A percentile compares a stretch with the other conserved stretches of the same genome.
Evolutionary conservation across 2,888 invertebrate genomes (phyloP).

Genomic region (Nomada goodeniana): DNA sequence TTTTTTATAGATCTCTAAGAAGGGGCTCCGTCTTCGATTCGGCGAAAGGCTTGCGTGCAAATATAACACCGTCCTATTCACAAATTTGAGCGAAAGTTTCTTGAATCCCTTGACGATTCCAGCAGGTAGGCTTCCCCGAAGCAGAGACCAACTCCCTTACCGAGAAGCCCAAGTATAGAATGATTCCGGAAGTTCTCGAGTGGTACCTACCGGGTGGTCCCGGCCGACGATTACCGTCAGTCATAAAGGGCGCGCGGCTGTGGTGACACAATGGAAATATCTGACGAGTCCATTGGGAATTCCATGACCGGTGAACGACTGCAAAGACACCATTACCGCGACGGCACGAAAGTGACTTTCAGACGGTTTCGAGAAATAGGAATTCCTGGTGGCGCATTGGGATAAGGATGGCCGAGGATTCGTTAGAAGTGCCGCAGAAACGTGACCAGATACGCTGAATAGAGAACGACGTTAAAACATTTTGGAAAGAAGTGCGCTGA

Average conservation of each 20-base stretch:
- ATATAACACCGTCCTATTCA: conserved; percentile 33
- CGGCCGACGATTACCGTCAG: conserved; percentile 40
- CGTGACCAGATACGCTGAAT: neutral
- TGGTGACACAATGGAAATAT: conserved; percentile 62
- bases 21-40: conserved; percentile 11
- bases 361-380: neutral
- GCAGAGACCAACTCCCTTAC: conserved; percentile 33
- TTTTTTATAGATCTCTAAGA: neutral
- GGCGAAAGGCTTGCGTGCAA: conserved; percentile 26
- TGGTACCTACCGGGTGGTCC: conserved; percentile 64
- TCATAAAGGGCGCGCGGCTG: conserved; percentile 57
- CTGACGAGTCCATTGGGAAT: conserved; percentile 63
- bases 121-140: conserved; percentile 47
- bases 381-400: neutral
- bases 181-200: conserved; percentile 62
- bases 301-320: conserved; percentile 21
- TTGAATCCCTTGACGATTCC: conserved; percentile 41
- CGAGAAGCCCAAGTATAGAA: conserved; percentile 45
- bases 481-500: neutral
- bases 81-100: conserved; percentile 48
- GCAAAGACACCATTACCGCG: neutral
- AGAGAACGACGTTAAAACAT: neutral
- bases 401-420: neutral
- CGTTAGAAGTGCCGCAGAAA: conserved; percentile 2
- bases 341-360: conserved; percentile 3